Base-by-base conservation (phyloP, 2,797 vertebrate genomes). In the Cossypha polioptera region DNA sequence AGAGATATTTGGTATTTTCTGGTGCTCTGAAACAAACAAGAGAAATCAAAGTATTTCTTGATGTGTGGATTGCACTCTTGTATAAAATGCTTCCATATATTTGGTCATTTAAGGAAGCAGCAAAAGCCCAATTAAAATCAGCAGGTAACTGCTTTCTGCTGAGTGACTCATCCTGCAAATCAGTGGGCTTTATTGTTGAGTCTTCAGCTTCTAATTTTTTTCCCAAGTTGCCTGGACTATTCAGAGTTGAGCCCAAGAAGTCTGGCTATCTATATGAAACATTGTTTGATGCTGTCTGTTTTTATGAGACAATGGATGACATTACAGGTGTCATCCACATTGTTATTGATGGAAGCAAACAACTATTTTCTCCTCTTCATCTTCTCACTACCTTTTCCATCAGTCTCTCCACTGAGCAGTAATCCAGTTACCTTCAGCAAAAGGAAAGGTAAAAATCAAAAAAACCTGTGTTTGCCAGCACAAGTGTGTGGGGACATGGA, bases 111-210 rank as follows among this genome's bases (percentile, higher is more conserved):
- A 94, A 92, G 57, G 84, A 96, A 96, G 78, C 47, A 96, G 71
- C 73, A 92, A 80, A 85, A 36, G 69, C 43, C 73, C 65, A 75
- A 78, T 91, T 95, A 71, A 96, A 94, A 92, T 94, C 74, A 73
- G 53, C 57, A 94, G 86, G 79, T 88, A 96, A 97, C 88, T 97
- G 71, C 92, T 94, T 95, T 97, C 51, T 88, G 63, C 53, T 88
- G 66, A 75, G 71, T 96, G 74, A 84, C 57, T 96, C 83, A 62
- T 38, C 35, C 65, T 72, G 55, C 29, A 68, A 65, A 81, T 35
- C 90, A 89, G 20, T 20, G 21, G 31, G 75, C 20, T 63, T 96
- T 95, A 38, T 59, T 92, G 74, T 55, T 81, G 88, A 80, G 47
- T 48, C 68, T 92, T 93, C 76, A 72, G 25, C 29, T 86, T 95